A percentile compares a stretch with the other conserved stretches of the same genome.
Conservation (phyloP, 2,113 vertebrate genomes). For the Helogale parvula region DNA sequence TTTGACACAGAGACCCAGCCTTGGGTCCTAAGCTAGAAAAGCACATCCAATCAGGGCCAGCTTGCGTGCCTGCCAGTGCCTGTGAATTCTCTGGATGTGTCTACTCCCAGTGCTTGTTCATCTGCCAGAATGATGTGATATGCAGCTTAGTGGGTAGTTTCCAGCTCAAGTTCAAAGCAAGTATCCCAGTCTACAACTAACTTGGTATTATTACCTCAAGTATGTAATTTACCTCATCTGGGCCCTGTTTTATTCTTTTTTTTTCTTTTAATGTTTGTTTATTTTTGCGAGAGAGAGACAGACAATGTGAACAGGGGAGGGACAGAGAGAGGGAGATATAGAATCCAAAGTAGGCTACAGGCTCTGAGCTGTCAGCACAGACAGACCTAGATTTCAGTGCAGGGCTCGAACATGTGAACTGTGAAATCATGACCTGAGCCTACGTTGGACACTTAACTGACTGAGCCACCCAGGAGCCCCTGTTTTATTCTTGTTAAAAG, state of each 20-base stretch:
- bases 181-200: background rate
- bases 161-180: slow-evolving; percentile 48
- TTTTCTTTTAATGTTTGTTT: too few species aligned
- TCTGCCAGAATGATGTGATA: slow-evolving; percentile 41
- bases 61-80: background rate
- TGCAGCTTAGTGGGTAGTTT: slow-evolving; percentile 31
- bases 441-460: too few species aligned
- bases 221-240: background rate
- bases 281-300: too few species aligned
- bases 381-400: too few species aligned
- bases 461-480: background rate
- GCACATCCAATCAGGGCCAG: background rate
- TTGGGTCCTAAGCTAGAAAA: slow-evolving; percentile 26
- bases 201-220: background rate
- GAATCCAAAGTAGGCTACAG: too few species aligned
- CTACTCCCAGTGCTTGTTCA: background rate
- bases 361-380: too few species aligned
- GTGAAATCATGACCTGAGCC: too few species aligned
- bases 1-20: slow-evolving; percentile 10
- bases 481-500: slow-evolving; percentile 39
- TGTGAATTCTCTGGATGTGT: background rate
- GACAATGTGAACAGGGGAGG: too few species aligned
- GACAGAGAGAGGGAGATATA: too few species aligned
- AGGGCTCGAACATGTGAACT: too few species aligned
- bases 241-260: slow-evolving; percentile 26